Percentiles rank a stretch among this genome's conserved stretches.
Conservation (phyloP, 2,888 invertebrate genomes). For the Lithophane leautieri region DNA sequence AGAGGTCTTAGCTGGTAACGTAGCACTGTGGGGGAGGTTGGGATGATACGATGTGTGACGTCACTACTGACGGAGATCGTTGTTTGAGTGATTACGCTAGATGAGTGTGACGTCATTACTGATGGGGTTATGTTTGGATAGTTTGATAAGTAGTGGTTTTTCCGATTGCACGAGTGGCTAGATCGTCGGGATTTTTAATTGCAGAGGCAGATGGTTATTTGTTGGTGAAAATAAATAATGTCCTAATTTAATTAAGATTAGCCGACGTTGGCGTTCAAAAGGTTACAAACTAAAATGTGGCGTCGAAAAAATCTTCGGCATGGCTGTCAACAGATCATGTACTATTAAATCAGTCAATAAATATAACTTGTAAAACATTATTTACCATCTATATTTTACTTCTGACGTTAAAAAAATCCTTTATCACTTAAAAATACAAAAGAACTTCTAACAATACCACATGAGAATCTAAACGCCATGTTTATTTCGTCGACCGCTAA, state of each 20-base stretch:
- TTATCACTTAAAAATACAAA: slow-evolving; percentile 8
- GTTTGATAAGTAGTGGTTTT: neutral
- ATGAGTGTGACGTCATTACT: neutral
- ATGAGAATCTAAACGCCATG: neutral
- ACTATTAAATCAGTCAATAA: neutral
- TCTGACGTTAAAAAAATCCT: neutral
- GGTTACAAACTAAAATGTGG: too few relatives aligned
- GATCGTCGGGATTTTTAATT: neutral
- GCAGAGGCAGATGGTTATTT: neutral
- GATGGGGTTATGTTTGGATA: neutral
- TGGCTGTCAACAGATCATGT: too few relatives aligned
- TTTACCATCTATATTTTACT: neutral
- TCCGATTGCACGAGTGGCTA: neutral
- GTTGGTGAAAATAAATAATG: neutral
- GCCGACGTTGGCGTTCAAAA: too few relatives aligned
- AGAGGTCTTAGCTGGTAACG: slow-evolving; percentile 57
- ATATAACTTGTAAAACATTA: neutral
- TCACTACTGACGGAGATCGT: slow-evolving; percentile 4
- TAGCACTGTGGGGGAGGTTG: slow-evolving; percentile 7
- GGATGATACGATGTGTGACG: slow-evolving; percentile 13
- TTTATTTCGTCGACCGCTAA: slow-evolving; percentile 30
- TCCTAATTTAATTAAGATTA: too few relatives aligned
- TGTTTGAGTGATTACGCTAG: neutral
- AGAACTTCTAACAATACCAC: neutral
- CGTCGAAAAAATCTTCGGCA: too few relatives aligned